Percentiles rank a stretch among this genome's conserved stretches.
Conservation (phyloP, 1,140 invertebrate genomes). For the Drosophila chauvacae region DNA sequence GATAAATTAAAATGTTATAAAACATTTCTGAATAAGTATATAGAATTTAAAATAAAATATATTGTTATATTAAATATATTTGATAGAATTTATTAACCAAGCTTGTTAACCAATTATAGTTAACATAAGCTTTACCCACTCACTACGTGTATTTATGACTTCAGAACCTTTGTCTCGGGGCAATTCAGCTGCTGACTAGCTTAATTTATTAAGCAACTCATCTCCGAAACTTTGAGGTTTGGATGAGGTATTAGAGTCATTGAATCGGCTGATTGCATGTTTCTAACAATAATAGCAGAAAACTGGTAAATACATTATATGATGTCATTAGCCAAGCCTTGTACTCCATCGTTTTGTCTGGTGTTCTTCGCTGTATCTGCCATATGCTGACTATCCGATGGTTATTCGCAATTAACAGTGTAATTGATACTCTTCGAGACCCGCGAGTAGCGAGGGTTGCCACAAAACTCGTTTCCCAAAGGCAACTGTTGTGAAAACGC, state of each 20-base stretch:
- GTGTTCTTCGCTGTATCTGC: background rate
- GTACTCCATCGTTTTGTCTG: slow-evolving; percentile 1
- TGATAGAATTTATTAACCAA: background rate
- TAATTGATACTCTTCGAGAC: slow-evolving; percentile 71
- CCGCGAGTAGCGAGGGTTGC: slow-evolving; percentile 8
- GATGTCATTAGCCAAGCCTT: slow-evolving; percentile 17
- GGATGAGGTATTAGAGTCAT: background rate
- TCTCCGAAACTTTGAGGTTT: background rate
- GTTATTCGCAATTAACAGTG: slow-evolving; percentile 52
- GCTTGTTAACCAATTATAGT: too few relatives aligned
- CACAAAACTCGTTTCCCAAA: slow-evolving; percentile 42
- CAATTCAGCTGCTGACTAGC: background rate
- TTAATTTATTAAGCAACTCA: slow-evolving; percentile 9
- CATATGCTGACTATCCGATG: slow-evolving; percentile 25
- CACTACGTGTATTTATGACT: background rate
- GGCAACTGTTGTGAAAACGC: slow-evolving; percentile 64
- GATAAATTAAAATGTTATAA: background rate
- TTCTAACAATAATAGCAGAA: background rate
- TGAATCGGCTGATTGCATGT: slow-evolving; percentile 9
- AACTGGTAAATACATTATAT: slow-evolving; percentile 11
- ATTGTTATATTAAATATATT: background rate
- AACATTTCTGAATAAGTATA: background rate
- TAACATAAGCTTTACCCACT: background rate
- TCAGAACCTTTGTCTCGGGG: background rate
- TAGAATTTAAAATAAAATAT: too few relatives aligned